A percentile compares a stretch with the other conserved stretches of the same genome.
These are phyloP conservation scores for Nycteola revayana DNA, from an alignment of 2,888 invertebrate genomes.

Conservation along the genomic window DNA sequence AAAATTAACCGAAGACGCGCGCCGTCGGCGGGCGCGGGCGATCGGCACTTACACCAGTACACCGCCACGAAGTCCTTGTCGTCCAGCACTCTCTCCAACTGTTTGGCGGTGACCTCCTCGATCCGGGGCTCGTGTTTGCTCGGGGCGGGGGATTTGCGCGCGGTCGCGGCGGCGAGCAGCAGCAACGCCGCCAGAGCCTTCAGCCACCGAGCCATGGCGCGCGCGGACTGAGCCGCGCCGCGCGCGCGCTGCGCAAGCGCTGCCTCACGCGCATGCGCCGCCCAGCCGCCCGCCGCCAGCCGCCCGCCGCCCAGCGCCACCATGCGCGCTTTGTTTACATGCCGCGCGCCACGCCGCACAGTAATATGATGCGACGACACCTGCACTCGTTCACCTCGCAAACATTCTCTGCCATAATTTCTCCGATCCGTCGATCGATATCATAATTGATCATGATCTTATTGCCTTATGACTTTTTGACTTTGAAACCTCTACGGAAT, in stretches of 20 bases:
- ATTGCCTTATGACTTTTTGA: too few species aligned
- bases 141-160: slow-evolving; percentile 63
- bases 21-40: slow-evolving; percentile 43
- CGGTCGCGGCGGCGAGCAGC: slow-evolving; percentile 76
- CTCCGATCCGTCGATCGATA: too few species aligned
- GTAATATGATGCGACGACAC: slow-evolving; percentile 17
- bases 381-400: background rate
- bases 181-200: slow-evolving; percentile 77
- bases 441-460: too few species aligned
- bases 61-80: slow-evolving; percentile 97
- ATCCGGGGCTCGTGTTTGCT: slow-evolving; percentile 87
- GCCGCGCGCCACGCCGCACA: slow-evolving; percentile 10
- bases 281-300: slow-evolving; percentile 37
- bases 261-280: slow-evolving; percentile 53
- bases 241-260: slow-evolving; percentile 40
- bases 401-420: too few species aligned
- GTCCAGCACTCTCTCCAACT: slow-evolving; percentile 93
- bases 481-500: too few species aligned
- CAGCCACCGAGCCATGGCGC: slow-evolving; percentile 80
- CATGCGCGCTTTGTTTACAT: too few species aligned
- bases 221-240: slow-evolving; percentile 65
- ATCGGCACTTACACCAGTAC: slow-evolving; percentile 94
- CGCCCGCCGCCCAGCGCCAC: slow-evolving; percentile 34
- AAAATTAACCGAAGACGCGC: slow-evolving; percentile 52
- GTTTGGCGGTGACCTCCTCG: slow-evolving; percentile 96